Conservation (phyloP, 35 echinoderm and acorn worm genomes). For the Heliocidaris tuberculata region DNA sequence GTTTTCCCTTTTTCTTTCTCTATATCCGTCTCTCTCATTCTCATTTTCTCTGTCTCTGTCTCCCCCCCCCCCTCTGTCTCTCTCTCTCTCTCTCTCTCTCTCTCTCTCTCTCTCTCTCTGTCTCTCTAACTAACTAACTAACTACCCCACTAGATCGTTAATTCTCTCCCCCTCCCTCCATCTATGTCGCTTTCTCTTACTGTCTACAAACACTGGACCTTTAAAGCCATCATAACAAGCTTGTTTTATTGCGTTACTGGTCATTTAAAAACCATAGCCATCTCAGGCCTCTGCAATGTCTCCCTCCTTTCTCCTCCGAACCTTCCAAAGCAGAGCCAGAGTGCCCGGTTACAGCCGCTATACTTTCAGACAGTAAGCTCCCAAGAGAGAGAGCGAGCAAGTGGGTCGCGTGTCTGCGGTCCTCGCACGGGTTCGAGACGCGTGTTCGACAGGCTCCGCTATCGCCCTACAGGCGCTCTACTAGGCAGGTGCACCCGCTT, state of each 20-base stretch:
- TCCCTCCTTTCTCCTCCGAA: not conserved
- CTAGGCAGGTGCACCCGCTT: slow-evolving; percentile 34
- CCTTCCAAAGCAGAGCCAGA: not conserved
- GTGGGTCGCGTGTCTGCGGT: not conserved
- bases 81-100: not conserved
- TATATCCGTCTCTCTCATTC: no score
- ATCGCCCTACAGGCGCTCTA: not conserved
- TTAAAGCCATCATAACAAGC: not conserved
- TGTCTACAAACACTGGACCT: no score
- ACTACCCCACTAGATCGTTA: not conserved
- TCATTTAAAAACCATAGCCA: not conserved
- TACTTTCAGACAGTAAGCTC: not conserved
- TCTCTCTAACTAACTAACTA: not conserved
- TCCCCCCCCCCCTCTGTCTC: not conserved
- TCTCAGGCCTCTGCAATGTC: not conserved
- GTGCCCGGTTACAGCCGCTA: not conserved
- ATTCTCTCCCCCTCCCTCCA: no score
- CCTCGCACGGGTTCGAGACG: slow-evolving; percentile 19
- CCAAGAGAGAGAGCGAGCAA: not conserved
- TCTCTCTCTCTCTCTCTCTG: not conserved
- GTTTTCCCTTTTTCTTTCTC: no score
- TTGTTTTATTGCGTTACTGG: not conserved
- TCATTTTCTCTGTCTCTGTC: not conserved
- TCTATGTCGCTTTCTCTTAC: no score
- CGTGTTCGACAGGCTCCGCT: not conserved